These are phyloP conservation scores for Troilus luridus DNA, from an alignment of 2,888 invertebrate species.

Conservation along the genomic window DNA sequence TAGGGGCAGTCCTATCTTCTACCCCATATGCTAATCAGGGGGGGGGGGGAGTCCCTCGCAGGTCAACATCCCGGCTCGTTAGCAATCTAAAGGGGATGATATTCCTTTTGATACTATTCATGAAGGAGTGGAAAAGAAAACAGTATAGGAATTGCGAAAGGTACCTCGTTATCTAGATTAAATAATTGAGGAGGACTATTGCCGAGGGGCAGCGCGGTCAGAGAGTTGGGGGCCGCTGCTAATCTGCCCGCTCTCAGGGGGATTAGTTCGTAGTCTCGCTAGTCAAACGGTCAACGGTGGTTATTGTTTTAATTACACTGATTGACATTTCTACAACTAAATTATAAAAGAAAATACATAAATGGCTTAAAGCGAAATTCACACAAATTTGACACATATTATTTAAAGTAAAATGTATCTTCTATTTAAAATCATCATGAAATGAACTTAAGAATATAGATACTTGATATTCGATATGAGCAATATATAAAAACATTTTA, in stretches of 20 bases:
- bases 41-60: constrained; percentile 1
- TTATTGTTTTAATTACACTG: not conserved
- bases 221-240: not conserved
- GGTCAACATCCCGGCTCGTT: constrained; percentile 27
- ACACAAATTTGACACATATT: no score
- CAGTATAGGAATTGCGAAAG: constrained; percentile 30
- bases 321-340: not conserved
- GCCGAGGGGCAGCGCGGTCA: not conserved
- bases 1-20: constrained; percentile 15
- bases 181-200: constrained; percentile 25
- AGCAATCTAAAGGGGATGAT: not conserved
- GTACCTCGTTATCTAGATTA: constrained; percentile 24
- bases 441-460: no score
- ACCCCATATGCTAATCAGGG: not conserved
- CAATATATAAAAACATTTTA: no score
- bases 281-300: constrained; percentile 22
- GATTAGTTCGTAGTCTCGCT: not conserved
- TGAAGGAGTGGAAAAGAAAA: constrained; percentile 29
- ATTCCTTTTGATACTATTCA: not conserved
- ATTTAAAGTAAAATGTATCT: no score
- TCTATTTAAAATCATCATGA: no score
- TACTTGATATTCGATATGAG: no score
- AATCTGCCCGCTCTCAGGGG: constrained; percentile 9
- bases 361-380: no score
- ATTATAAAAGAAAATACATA: no score